Evolutionary conservation across 2,113 vertebrate genomes (phyloP).

Genomic region (Choloepus hoffmanni): DNA sequence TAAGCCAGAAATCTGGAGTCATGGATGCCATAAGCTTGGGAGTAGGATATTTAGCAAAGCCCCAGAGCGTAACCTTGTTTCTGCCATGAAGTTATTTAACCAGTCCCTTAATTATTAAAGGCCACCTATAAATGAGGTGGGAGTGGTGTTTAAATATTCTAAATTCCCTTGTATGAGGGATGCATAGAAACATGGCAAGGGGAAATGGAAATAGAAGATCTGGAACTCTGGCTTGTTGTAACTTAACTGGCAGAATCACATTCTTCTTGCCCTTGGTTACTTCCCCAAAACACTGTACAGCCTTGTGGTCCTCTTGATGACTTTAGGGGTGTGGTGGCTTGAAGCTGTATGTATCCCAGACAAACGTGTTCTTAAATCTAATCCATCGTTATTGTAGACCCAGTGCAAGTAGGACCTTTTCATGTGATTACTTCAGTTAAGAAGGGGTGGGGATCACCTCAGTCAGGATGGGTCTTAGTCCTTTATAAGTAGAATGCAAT

Average conservation of each 20-base stretch:
- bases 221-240: neutral
- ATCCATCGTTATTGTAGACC: too few species aligned
- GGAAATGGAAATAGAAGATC: rapidly evolving
- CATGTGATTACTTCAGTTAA: too few species aligned
- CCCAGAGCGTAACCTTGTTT: neutral
- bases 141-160: neutral
- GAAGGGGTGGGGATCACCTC: too few species aligned
- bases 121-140: neutral
- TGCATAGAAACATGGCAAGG: neutral
- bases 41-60: neutral
- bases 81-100: neutral
- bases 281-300: neutral
- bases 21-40: neutral
- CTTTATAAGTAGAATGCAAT: too few species aligned
- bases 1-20: neutral
- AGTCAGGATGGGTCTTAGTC: too few species aligned
- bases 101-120: neutral
- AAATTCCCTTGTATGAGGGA: neutral
- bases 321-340: neutral
- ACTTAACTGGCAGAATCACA: neutral
- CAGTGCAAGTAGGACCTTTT: too few species aligned
- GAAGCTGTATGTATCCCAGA: too few species aligned
- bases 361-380: too few species aligned
- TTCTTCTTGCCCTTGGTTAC: neutral
- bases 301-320: neutral